phyloP scores from a whole-genome alignment of 2,888 invertebrate genomes.

The Rotaria macrura region DNA sequence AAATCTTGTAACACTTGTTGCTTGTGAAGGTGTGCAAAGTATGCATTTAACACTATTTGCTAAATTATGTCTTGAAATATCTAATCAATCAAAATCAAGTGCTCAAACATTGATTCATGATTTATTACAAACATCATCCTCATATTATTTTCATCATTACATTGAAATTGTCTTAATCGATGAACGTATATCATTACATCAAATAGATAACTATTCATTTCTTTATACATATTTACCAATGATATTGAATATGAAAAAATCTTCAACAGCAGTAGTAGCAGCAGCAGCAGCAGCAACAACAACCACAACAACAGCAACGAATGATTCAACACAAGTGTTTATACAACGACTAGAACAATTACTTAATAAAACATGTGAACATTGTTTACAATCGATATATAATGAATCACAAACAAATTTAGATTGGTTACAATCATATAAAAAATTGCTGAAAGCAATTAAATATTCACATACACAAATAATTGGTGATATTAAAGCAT shows the following conservation, averaged over 20 bases:
- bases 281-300: not conserved
- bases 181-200: constrained; percentile 1
- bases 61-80: not conserved
- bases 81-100: not conserved
- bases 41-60: not conserved
- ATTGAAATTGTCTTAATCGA: constrained; percentile 17
- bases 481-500: not conserved
- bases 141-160: constrained; percentile 6
- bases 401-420: constrained; percentile 9
- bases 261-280: not conserved
- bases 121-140: not conserved
- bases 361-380: not conserved
- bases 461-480: not conserved
- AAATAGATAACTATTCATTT: not conserved
- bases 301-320: not conserved
- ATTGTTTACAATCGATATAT: constrained; percentile 8
- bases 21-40: constrained; percentile 2
- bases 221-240: not conserved
- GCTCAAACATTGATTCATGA: not conserved
- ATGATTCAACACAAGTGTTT: not conserved
- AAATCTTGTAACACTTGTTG: not conserved
- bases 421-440: not conserved
- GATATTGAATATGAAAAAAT: not conserved
- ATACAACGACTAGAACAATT: constrained; percentile 1
- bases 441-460: not conserved